These are phyloP conservation scores for Gnathonemus echidnorhynchus DNA, from an alignment of 2,113 vertebrate genomes.

Conservation along the genomic window DNA sequence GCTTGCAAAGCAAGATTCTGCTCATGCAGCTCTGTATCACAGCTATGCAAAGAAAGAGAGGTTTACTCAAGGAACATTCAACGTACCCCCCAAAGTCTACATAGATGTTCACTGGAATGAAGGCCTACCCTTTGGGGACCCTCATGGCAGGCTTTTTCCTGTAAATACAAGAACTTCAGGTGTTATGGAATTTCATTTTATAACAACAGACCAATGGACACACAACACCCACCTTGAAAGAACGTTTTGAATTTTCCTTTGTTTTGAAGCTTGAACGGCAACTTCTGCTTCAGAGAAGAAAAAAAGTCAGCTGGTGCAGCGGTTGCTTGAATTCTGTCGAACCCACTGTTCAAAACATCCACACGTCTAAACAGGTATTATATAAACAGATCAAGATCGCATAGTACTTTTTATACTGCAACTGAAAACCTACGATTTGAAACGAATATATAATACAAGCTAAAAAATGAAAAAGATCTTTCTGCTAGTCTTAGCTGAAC, in stretches of 20 bases:
- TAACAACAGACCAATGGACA: not conserved
- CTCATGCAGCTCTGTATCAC: constrained; percentile 51
- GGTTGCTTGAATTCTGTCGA: not conserved
- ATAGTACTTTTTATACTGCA: not conserved
- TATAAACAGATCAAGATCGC: not conserved
- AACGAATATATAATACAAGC: not conserved
- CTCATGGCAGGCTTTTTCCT: constrained; percentile 44
- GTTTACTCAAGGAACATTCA: not conserved
- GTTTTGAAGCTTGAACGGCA: not conserved
- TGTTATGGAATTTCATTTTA: not conserved
- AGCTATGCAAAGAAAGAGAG: constrained; percentile 34
- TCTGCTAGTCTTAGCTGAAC: not conserved
- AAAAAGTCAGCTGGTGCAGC: not conserved
- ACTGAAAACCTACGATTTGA: not conserved
- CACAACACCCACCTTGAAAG: not conserved
- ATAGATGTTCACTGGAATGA: not conserved
- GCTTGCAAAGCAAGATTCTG: constrained; percentile 51
- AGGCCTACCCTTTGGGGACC: constrained; percentile 48
- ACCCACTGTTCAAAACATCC: not conserved
- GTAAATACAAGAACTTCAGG: not conserved
- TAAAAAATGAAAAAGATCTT: not conserved
- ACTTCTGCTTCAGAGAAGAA: not conserved
- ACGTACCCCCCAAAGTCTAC: not conserved
- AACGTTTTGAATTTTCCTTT: not conserved
- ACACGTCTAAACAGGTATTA: not conserved